These are phyloP conservation scores for Ischnus inquisitorius DNA, from an alignment of 2,888 invertebrate genomes.

Conservation along the genomic window DNA sequence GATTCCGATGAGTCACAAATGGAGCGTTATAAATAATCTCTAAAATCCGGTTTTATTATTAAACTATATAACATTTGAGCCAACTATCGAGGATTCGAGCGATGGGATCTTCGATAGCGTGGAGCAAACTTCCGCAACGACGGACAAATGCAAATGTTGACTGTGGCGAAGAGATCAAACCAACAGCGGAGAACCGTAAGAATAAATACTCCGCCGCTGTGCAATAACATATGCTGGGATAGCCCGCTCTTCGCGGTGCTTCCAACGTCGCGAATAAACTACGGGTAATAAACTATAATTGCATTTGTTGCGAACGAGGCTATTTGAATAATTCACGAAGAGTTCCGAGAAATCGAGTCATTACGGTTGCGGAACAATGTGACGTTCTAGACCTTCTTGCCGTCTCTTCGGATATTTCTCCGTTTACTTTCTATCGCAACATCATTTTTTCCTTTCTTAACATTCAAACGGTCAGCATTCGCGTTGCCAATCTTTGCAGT, in stretches of 20 bases:
- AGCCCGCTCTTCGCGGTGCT: background rate
- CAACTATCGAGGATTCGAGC: no score
- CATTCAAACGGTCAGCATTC: no score
- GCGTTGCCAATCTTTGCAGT: no score
- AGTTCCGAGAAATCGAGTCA: conserved; percentile 33
- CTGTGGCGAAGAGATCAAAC: background rate
- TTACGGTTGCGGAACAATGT: conserved; percentile 12
- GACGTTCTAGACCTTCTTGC: conserved; percentile 9
- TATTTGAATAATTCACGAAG: conserved; percentile 53
- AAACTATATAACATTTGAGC: no score
- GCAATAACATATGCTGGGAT: conserved; percentile 9
- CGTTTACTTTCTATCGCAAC: background rate
- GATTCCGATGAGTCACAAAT: no score
- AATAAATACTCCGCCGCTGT: background rate
- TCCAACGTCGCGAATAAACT: conserved; percentile 14
- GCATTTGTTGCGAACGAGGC: conserved; percentile 22
- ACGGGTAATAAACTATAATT: conserved; percentile 39
- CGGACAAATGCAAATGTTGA: no score
- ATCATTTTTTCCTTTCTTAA: background rate
- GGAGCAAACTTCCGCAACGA: no score
- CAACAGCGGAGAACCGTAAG: background rate
- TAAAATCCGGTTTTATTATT: no score
- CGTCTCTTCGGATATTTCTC: background rate
- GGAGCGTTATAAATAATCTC: no score
- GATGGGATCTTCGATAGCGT: no score